phyloP scores from a whole-genome alignment of 2,113 vertebrate species.

The Colius striatus region DNA sequence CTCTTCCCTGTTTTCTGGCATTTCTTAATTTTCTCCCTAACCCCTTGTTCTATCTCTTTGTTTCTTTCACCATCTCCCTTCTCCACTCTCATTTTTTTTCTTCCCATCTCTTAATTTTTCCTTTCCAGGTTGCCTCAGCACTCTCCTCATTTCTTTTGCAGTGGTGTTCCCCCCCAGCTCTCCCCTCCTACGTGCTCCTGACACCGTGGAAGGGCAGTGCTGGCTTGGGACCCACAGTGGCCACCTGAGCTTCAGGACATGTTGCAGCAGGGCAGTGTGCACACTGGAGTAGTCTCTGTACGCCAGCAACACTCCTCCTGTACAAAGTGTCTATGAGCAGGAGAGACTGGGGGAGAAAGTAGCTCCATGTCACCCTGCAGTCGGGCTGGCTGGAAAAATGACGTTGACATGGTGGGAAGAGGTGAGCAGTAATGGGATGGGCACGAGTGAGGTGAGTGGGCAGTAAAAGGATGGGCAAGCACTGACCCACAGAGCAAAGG shows the following conservation, averaged over 20 bases:
- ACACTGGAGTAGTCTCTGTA: background rate
- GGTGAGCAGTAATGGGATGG: background rate
- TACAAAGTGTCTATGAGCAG: background rate
- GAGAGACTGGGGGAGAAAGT: background rate
- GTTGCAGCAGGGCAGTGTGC: rapidly evolving
- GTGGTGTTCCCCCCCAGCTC: background rate
- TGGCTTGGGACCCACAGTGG: background rate
- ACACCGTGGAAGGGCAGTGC: background rate
- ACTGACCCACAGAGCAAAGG: slow-evolving; percentile 42
- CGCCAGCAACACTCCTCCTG: rapidly evolving
- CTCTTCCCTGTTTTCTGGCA: background rate
- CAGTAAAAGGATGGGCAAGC: background rate
- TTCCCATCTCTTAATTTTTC: background rate
- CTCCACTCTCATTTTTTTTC: background rate
- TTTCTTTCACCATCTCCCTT: background rate
- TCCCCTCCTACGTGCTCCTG: slow-evolving; percentile 34
- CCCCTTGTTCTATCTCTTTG: background rate
- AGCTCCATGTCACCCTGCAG: background rate
- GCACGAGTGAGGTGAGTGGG: background rate
- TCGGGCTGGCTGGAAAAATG: slow-evolving; percentile 53
- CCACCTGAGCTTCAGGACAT: background rate
- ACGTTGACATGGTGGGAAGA: background rate
- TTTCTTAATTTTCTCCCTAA: background rate
- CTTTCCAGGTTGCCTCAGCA: background rate
- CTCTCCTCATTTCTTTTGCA: background rate